phyloP scores from a whole-genome alignment of 2,888 invertebrate species.

The Leucophora obtusa region DNA sequence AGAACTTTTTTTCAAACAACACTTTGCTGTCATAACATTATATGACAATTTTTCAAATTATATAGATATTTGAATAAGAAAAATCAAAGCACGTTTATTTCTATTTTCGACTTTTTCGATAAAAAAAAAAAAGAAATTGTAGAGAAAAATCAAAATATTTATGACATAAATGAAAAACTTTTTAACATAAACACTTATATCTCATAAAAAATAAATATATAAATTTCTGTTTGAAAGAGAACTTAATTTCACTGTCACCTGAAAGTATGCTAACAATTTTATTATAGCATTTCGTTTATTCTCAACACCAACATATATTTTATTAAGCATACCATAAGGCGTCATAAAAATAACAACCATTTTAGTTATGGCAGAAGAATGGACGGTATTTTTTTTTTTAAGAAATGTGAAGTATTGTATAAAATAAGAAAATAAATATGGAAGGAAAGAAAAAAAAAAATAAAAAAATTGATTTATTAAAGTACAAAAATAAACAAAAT shows the following conservation, averaged over 20 bases:
- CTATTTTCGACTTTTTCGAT: not conserved
- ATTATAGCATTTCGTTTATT: conserved; percentile 2
- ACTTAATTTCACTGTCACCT: conserved; percentile 59
- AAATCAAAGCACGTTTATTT: conserved; percentile 7
- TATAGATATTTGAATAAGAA: not conserved
- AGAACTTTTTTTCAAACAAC: conserved; percentile 7
- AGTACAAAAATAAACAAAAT: not conserved
- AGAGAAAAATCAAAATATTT: conserved; percentile 27
- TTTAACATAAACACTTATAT: conserved; percentile 22
- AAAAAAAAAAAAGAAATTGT: conserved; percentile 10
- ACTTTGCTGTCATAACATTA: conserved; percentile 52
- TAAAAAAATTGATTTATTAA: not conserved
- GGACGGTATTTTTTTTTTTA: not conserved
- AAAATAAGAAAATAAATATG: not conserved
- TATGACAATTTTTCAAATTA: conserved; percentile 53
- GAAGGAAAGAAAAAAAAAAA: not conserved
- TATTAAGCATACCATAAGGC: conserved; percentile 43
- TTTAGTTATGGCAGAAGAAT: not conserved
- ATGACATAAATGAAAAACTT: conserved; percentile 43
- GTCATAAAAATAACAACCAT: conserved; percentile 15
- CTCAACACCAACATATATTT: not conserved
- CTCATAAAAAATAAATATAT: not conserved
- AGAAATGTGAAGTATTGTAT: not conserved
- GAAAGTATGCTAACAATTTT: conserved; percentile 61
- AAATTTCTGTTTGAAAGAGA: conserved; percentile 19